Evolutionary conservation across 2,888 invertebrate genomes (phyloP), one percentile per base, ranked within the genome.

Genomic region (Copidosoma aretas): DNA sequence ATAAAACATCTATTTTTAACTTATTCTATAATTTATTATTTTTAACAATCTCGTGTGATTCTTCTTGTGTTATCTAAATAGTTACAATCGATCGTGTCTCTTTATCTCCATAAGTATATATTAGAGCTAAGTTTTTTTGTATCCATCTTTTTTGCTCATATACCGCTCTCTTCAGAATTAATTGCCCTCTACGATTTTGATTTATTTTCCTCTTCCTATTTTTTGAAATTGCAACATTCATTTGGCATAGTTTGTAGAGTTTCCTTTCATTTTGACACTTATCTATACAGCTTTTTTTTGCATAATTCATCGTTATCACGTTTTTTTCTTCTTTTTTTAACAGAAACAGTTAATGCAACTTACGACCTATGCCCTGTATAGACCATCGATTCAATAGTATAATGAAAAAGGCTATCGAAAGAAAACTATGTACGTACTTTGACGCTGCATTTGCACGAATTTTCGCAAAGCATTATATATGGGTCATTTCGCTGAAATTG

Each of bases 341-440:
- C 66, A 70, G 58, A 53, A 14, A 24, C 39, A 56, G 5, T 46
- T 32, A 24, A 58, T 71, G 63, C 75, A 60, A 64, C 81, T 83
- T 83, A 83, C 65, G 75, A 77, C 62, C 82, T 83, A 83, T 82
- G 83, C 83, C 83, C 82, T 83, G 83, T 83, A 82, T 83, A 83
- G 81, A 82, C 82, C 82, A 81, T 81, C 79, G 77, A 79, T 53
- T 63, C 19, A 46, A 66, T 58, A 59, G 63, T 63, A 53, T 68
- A 71, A 77, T 77, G 78, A 78, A 80, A 81, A 60, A 79, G 78
- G 79, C 80, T 57, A 79, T 79, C 74, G 73, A 78, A 78, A 77
- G 75, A 76, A 78, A 74, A 70, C 73, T 70, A 71, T 74, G 74
- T 74, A 64, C 64, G 56, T 64, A 68, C 64, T 69, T 65, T 63